Base-by-base conservation (phyloP, 2,888 invertebrate genomes). In the Tachina lurida region DNA sequence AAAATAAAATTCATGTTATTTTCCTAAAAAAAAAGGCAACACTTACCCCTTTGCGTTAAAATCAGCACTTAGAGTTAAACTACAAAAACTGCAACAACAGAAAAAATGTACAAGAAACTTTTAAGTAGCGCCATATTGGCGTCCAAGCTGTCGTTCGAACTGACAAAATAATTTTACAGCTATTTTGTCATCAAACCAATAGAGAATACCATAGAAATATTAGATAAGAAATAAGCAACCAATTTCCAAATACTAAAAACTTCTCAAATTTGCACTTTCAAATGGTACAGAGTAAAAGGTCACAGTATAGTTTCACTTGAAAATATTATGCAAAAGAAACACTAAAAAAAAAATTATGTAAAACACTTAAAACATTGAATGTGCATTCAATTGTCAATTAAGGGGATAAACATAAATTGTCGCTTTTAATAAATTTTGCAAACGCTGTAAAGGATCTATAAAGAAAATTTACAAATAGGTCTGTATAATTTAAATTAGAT, bases 111-210 rank as follows among this genome's bases (percentile, higher is more conserved):
- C 43, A 41, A 17, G 54, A 54, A 73, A 74, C 19, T 74, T 79
- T 62, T 49, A 63, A 49, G 60, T 71, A 84, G 82, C 85, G 84
- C 80, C 87, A 87, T 77, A 65, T 78, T 79, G 82, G 80, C 86
- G 86, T 80, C 79, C 84, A 85, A 87, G 79, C 84, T 86, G 86
- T 75, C 84, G 84, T 87, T 89, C 78, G 84, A 89, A 88, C 89
- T 91, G 91, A 90, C 90, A 92, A 89, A 90, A 90, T 91, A 91
- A 91, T 92, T 92, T 89, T 90, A 90, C 89, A 90, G 89, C 91
- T 90, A 92, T 91, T 91, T 91, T 88, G 74, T 87, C 86, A 88
- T 84, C 86, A 90, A 83, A 73, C 79, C 83, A 75, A 62, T 80
- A 65, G 76, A 79, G 79, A 80, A 54, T 79, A 67, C 1, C 17